Percentiles rank a stretch among this genome's conserved stretches.
These are phyloP conservation scores for Zaprionus bogoriensis DNA, from an alignment of 2,888 invertebrate species.

Conservation along the genomic window DNA sequence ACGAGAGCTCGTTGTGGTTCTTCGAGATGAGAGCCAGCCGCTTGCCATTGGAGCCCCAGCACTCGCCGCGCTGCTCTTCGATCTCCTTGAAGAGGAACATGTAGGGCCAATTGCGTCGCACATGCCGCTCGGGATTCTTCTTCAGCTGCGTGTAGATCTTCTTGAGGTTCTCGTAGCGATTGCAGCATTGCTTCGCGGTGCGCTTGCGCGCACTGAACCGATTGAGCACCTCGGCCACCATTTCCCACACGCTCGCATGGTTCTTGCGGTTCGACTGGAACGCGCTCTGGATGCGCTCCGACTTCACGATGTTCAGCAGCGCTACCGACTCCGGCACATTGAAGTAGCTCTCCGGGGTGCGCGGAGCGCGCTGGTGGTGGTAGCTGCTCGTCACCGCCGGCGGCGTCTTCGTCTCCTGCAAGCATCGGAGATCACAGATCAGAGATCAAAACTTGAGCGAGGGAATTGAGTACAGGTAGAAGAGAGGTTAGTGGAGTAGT, in stretches of 20 bases:
- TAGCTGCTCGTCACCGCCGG: constrained; percentile 70
- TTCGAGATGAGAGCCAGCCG: constrained; percentile 79
- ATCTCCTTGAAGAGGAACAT: constrained; percentile 83
- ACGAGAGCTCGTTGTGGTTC: constrained; percentile 81
- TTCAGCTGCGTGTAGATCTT: constrained; percentile 83
- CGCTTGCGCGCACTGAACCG: constrained; percentile 81
- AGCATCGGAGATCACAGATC: not conserved
- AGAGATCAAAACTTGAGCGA: not conserved
- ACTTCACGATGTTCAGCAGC: constrained; percentile 82
- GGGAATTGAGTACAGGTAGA: too few species aligned
- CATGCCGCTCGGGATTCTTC: constrained; percentile 82
- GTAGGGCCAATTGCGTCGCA: constrained; percentile 82
- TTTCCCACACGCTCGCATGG: constrained; percentile 83
- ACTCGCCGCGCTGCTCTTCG: constrained; percentile 82
- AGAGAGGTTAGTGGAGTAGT: too few species aligned
- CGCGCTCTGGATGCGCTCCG: constrained; percentile 82
- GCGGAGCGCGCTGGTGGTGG: constrained; percentile 82
- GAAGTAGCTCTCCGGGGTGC: constrained; percentile 82
- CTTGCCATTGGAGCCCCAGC: constrained; percentile 82
- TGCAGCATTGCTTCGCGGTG: constrained; percentile 82
- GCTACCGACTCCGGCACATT: constrained; percentile 83
- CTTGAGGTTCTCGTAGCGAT: constrained; percentile 82
- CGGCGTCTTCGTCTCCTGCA: constrained; percentile 77
- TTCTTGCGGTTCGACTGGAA: constrained; percentile 83
- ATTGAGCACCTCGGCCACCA: constrained; percentile 82